Evolutionary conservation across 2,888 invertebrate species (phyloP).

Genomic region (Suillia variegata): DNA sequence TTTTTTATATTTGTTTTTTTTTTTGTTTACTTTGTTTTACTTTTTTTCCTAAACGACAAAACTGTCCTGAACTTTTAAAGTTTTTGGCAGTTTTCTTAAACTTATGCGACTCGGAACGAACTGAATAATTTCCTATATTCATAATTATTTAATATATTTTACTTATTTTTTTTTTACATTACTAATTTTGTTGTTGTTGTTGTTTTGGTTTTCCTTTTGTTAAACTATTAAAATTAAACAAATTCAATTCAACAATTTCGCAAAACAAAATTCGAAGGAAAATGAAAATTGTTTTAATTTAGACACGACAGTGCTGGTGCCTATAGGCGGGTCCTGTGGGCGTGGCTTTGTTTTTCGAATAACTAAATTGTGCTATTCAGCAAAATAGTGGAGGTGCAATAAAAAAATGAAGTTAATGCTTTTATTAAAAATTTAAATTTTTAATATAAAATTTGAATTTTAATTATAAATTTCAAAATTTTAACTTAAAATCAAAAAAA

Average conservation of each 20-base stretch:
- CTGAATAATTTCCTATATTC: slow-evolving; percentile 17
- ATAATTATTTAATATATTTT: slow-evolving; percentile 7
- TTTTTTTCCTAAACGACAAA: slow-evolving; percentile 8
- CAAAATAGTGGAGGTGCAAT: too few relatives aligned
- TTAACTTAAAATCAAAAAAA: too few relatives aligned
- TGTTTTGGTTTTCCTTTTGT: slow-evolving; percentile 18
- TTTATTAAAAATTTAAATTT: too few relatives aligned
- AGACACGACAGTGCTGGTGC: too few relatives aligned
- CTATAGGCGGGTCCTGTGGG: too few relatives aligned
- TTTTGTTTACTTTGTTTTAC: slow-evolving; percentile 28
- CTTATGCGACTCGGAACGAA: slow-evolving; percentile 29
- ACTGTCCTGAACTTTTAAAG: slow-evolving; percentile 55
- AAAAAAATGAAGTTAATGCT: too few relatives aligned
- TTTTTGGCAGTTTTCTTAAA: slow-evolving; percentile 54
- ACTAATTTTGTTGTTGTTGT: slow-evolving; percentile 12
- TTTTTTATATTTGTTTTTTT: slow-evolving; percentile 26
- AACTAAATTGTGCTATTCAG: too few relatives aligned
- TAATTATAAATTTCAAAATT: too few relatives aligned
- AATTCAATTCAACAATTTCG: slow-evolving; percentile 27
- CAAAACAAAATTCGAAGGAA: slow-evolving; percentile 27
- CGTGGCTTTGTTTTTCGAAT: too few relatives aligned
- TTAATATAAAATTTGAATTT: too few relatives aligned
- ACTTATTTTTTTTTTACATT: slow-evolving; percentile 11
- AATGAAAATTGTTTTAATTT: too few relatives aligned
- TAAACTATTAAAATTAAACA: slow-evolving; percentile 35